Evolutionary conservation across 2,888 invertebrate genomes (phyloP).

Genomic region (Epinotia bilunana): DNA sequence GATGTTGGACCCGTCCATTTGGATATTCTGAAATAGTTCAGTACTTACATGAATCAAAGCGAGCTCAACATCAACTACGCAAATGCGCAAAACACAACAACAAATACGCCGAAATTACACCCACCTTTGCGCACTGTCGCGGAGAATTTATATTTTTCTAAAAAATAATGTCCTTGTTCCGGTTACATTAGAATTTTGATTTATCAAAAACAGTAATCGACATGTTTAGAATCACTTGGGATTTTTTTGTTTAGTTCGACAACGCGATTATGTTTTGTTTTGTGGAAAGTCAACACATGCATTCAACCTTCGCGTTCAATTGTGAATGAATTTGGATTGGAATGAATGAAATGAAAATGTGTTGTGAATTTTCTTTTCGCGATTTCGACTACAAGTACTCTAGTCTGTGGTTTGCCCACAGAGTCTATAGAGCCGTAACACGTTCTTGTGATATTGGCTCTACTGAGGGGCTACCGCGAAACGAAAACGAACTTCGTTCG

Average conservation of each 20-base stretch:
- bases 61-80: conserved; percentile 33
- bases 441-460: neutral
- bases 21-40: conserved; percentile 48
- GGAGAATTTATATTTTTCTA: conserved; percentile 55
- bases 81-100: conserved; percentile 40
- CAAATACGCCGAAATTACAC: conserved; percentile 49
- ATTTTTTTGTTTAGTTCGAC: conserved; percentile 60
- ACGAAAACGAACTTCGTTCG: too few relatives aligned
- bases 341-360: conserved; percentile 18
- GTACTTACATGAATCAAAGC: conserved; percentile 33
- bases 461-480: too few relatives aligned
- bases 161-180: conserved; percentile 51
- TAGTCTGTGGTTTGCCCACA: conserved; percentile 12
- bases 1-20: conserved; percentile 71
- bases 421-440: neutral
- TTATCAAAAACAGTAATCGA: conserved; percentile 57
- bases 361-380: conserved; percentile 10
- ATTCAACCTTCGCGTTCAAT: conserved; percentile 37
- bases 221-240: conserved; percentile 55
- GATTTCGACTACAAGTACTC: neutral
- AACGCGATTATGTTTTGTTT: conserved; percentile 55
- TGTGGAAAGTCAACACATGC: conserved; percentile 26
- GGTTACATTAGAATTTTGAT: conserved; percentile 63
- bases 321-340: conserved; percentile 2
- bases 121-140: conserved; percentile 56